These are phyloP conservation scores for Cryptocephalus primarius DNA, from an alignment of 2,888 invertebrate species.

Conservation along the genomic window DNA sequence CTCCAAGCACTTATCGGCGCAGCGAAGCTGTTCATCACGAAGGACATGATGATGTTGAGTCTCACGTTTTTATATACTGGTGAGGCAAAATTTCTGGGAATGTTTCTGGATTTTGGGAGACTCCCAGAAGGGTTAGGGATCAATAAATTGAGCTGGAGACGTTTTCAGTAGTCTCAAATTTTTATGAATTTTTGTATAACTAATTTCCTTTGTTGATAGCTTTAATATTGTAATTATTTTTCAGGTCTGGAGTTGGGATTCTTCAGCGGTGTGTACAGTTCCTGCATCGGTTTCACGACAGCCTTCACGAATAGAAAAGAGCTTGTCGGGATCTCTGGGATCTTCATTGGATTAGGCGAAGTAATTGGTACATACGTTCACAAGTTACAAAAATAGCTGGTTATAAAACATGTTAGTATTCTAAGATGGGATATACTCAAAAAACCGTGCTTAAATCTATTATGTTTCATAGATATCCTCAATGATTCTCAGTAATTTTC, in stretches of 20 bases:
- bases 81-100: slow-evolving; percentile 34
- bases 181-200: too few species aligned
- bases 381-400: not conserved
- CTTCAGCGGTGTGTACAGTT: slow-evolving; percentile 92
- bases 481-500: too few species aligned
- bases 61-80: slow-evolving; percentile 87
- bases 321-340: slow-evolving; percentile 85
- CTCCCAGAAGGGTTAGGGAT: too few species aligned
- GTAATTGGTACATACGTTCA: slow-evolving; percentile 56
- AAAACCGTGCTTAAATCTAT: too few species aligned
- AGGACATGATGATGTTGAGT: slow-evolving; percentile 74
- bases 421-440: too few species aligned
- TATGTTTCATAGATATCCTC: too few species aligned
- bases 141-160: too few species aligned
- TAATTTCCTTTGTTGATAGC: too few species aligned
- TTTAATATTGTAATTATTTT: too few species aligned
- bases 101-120: too few species aligned
- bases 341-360: slow-evolving; percentile 90
- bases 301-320: slow-evolving; percentile 70
- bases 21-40: slow-evolving; percentile 63
- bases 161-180: too few species aligned
- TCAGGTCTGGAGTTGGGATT: slow-evolving; percentile 86
- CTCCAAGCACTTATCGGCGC: slow-evolving; percentile 65
- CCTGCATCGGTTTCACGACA: slow-evolving; percentile 79
- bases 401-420: too few species aligned